These are phyloP conservation scores for Epinephelus moara DNA, from an alignment of 2,113 vertebrate species.

Conservation along the genomic window DNA sequence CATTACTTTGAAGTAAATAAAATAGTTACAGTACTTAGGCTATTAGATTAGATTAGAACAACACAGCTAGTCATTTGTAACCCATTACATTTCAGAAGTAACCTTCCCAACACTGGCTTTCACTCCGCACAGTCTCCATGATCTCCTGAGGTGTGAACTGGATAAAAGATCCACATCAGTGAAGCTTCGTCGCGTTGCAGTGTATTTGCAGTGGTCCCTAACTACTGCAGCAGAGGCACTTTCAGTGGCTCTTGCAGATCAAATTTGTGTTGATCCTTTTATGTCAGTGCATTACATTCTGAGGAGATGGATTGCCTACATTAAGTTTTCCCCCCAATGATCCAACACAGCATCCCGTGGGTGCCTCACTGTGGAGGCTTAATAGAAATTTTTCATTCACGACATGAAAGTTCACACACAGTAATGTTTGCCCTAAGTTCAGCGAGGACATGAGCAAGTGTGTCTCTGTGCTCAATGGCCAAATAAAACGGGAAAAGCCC, in stretches of 20 bases:
- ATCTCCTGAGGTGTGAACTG: slow-evolving; percentile 24
- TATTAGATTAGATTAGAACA: too few species aligned
- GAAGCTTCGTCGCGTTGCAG: slow-evolving; percentile 31
- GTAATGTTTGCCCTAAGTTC: slow-evolving; percentile 75
- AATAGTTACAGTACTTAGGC: too few species aligned
- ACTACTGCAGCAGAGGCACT: slow-evolving; percentile 24
- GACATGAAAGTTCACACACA: slow-evolving; percentile 68
- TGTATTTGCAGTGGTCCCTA: slow-evolving; percentile 28
- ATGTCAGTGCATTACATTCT: slow-evolving; percentile 53
- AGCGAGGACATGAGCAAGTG: slow-evolving; percentile 78
- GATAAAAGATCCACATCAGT: slow-evolving; percentile 23
- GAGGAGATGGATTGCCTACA: slow-evolving; percentile 55
- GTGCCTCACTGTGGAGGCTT: slow-evolving; percentile 45
- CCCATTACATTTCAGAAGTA: too few species aligned
- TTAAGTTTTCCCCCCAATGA: slow-evolving; percentile 53
- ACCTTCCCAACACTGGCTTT: neutral
- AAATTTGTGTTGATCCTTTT: slow-evolving; percentile 48
- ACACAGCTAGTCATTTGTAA: too few species aligned
- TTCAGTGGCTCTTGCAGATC: slow-evolving; percentile 41
- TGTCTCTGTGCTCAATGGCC: slow-evolving; percentile 78
- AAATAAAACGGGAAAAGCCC: slow-evolving; percentile 83
- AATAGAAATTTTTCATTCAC: slow-evolving; percentile 62
- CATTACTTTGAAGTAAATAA: too few species aligned
- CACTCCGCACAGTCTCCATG: slow-evolving; percentile 41
- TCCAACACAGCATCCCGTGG: slow-evolving; percentile 56